phyloP scores from a whole-genome alignment of 37 sponge, comb jelly and placozoan genomes.

The Ephydatia muelleri region DNA sequence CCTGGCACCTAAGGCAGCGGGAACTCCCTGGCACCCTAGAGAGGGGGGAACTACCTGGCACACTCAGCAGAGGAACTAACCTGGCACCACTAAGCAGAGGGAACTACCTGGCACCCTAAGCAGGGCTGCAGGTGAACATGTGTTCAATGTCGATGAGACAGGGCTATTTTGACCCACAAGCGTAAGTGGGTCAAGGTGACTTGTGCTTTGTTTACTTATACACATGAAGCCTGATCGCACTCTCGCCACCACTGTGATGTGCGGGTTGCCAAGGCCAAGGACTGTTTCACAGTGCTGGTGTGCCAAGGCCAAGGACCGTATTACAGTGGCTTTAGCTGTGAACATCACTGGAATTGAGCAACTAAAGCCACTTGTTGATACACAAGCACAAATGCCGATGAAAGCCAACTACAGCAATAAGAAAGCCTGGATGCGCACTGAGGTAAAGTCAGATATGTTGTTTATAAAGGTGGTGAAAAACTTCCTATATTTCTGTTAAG shows the following conservation, averaged over 20 bases:
- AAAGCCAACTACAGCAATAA: neutral
- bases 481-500: neutral
- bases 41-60: too few relatives aligned
- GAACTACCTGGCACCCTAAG: neutral
- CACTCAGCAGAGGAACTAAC: too few relatives aligned
- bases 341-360: slow-evolving; percentile 19
- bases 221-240: neutral
- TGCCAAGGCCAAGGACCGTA: slow-evolving; percentile 25
- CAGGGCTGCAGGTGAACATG: neutral
- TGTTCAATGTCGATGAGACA: slow-evolving; percentile 38
- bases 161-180: slow-evolving; percentile 10
- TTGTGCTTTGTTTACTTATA: neutral
- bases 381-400: too few relatives aligned
- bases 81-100: too few relatives aligned
- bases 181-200: neutral
- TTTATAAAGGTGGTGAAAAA: neutral
- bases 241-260: neutral
- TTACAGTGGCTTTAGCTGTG: slow-evolving; percentile 20
- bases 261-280: slow-evolving; percentile 3
- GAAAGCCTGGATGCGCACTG: slow-evolving; percentile 36
- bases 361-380: slow-evolving; percentile 26
- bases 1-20: too few relatives aligned
- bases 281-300: slow-evolving; percentile 25
- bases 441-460: neutral
- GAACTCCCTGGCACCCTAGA: too few relatives aligned